Conservation (phyloP, 1,140 invertebrate species). For the Drosophila bipectinata region DNA sequence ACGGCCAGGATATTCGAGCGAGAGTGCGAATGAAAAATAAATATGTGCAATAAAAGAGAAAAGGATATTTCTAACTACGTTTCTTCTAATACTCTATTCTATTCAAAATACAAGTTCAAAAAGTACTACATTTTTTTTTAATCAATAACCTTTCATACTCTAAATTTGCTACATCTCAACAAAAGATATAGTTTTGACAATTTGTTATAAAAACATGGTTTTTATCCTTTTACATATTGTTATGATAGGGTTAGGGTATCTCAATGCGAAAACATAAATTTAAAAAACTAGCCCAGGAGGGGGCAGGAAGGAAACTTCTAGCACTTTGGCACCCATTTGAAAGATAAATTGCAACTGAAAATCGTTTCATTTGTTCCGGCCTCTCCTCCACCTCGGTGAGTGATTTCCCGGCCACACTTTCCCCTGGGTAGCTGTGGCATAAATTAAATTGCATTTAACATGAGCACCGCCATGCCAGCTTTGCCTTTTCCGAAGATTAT, state of each 20-base stretch:
- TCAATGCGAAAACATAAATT: slow-evolving; percentile 19
- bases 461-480: slow-evolving; percentile 18
- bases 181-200: no score
- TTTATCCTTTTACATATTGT: not conserved
- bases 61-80: not conserved
- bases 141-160: no score
- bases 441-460: slow-evolving; percentile 50
- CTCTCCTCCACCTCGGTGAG: not conserved
- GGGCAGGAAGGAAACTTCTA: slow-evolving; percentile 8
- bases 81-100: not conserved
- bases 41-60: slow-evolving; percentile 18
- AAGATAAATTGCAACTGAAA: slow-evolving; percentile 43
- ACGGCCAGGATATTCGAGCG: slow-evolving; percentile 27
- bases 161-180: no score
- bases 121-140: no score
- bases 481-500: not conserved
- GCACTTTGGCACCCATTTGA: slow-evolving; percentile 38
- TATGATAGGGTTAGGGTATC: not conserved
- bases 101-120: not conserved
- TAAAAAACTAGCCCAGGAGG: not conserved
- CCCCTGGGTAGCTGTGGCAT: slow-evolving; percentile 5
- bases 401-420: slow-evolving; percentile 11
- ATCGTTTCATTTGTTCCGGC: slow-evolving; percentile 23
- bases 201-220: not conserved
- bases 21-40: slow-evolving; percentile 40